Evolutionary conservation across 2,888 invertebrate genomes (phyloP), one percentile per base, ranked within the genome.

Genomic region (Melanotus villosus): DNA sequence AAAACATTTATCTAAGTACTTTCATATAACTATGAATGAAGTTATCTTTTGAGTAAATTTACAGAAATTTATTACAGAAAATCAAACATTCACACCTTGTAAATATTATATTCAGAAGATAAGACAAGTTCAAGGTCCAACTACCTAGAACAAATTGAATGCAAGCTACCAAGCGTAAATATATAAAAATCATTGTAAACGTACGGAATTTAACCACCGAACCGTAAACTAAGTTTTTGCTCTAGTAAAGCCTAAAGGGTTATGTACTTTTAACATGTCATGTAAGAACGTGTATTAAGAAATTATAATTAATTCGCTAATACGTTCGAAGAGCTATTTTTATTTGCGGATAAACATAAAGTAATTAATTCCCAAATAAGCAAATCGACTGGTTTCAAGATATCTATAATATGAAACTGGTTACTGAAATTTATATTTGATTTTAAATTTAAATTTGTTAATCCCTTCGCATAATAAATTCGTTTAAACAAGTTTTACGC

Each of bases 71-170:
- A 19, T 47, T 19, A 12, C 9, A 23, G 6, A n/a, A 47, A 47
- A 47, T 47, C 47, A 47, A 47, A 30, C 23, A 12, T 50, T 50
- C 52, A 52, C 52, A 32, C 52, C 30, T 18, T 10, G 30, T 32
- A 52, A 52, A 32, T 38, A 38, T 23, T 21, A 52, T 16, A 52
- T 16, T 50, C 50, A 1, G 16, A 23, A 32, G 57, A 45, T 52
- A 58, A 58, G 38, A 41, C 56, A 56, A 50, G 70, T 70, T 70
- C 70, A 70, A 70, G 70, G 70, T 57, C 65, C 54, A 18, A 21
- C 52, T n/a, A n/a, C n/a, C n/a, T 41, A 52, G 57, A 52, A 52
- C 57, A 66, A 70, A 62, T 56, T 52, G 52, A 52, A 68, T 63
- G 62, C 50, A 56, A 26, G 62, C 68, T 63, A 21, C 62, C 62